Conservation (phyloP, 2,797 vertebrate genomes). For the Scolopax bukidnonensis region DNA sequence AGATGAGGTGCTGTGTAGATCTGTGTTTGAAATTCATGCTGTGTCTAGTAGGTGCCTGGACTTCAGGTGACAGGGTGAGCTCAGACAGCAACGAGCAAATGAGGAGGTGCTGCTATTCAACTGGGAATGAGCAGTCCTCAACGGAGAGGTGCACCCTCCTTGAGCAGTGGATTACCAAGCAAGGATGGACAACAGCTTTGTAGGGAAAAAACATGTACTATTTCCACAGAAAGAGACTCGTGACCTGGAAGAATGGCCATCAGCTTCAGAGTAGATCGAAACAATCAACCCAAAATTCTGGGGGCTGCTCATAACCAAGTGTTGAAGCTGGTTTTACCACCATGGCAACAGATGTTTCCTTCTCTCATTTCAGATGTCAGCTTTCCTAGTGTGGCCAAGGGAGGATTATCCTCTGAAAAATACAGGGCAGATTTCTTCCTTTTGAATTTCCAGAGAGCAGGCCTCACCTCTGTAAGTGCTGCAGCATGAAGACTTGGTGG, state of each 20-base stretch:
- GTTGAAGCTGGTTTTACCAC: background rate
- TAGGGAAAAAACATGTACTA: background rate
- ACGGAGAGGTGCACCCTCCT: background rate
- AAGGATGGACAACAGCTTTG: background rate
- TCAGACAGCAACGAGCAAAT: fast-evolving
- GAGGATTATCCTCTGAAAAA: background rate
- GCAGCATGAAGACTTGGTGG: background rate
- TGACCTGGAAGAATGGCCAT: background rate
- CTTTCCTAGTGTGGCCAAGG: background rate
- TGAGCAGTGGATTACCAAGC: background rate
- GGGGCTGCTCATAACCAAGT: background rate
- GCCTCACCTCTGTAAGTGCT: background rate
- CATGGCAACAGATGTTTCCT: background rate
- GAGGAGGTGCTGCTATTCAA: background rate
- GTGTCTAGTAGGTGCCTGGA: background rate
- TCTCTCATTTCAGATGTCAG: background rate
- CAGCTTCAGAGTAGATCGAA: fast-evolving
- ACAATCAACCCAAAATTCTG: background rate
- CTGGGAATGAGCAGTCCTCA: background rate
- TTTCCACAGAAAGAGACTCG: background rate
- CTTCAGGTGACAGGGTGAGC: background rate
- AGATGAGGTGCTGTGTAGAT: background rate
- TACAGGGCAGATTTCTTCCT: background rate
- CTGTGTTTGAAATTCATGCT: background rate
- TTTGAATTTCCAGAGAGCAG: background rate